These are phyloP conservation scores for Potorous gilbertii DNA, from an alignment of 2,797 vertebrate species.

Conservation along the genomic window DNA sequence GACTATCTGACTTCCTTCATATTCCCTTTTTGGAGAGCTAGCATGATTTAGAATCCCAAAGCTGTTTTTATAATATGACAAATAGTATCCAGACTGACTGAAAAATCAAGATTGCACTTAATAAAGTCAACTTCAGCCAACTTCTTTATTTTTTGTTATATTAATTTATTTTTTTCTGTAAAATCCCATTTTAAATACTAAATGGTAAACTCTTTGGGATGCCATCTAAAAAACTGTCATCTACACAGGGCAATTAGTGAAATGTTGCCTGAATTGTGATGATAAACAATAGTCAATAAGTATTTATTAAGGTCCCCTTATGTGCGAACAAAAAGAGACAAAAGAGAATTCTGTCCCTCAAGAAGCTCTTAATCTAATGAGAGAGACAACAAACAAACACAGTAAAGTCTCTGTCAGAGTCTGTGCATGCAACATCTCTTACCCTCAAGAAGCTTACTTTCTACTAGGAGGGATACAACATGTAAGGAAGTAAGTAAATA, in stretches of 20 bases:
- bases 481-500: no score
- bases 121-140: constrained; percentile 37
- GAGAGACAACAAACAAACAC: background rate
- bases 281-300: background rate
- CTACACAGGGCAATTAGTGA: background rate
- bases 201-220: background rate
- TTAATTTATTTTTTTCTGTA: constrained; percentile 31
- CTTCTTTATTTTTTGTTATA: constrained; percentile 21
- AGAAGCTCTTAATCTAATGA: constrained; percentile 4
- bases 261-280: background rate
- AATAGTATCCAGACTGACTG: constrained; percentile 16
- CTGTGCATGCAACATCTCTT: background rate
- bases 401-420: background rate
- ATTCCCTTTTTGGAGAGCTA: background rate
- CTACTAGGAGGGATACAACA: no score
- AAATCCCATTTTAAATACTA: constrained; percentile 5
- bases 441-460: no score
- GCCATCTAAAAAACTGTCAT: background rate
- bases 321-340: constrained; percentile 13
- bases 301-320: background rate
- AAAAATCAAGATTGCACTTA: constrained; percentile 39
- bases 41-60: background rate
- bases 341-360: constrained; percentile 1
- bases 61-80: constrained; percentile 17
- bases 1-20: background rate